Evolutionary conservation across 2,888 invertebrate species (phyloP), one percentile per base, ranked within the genome.

Genomic region (Pterostichus niger): DNA sequence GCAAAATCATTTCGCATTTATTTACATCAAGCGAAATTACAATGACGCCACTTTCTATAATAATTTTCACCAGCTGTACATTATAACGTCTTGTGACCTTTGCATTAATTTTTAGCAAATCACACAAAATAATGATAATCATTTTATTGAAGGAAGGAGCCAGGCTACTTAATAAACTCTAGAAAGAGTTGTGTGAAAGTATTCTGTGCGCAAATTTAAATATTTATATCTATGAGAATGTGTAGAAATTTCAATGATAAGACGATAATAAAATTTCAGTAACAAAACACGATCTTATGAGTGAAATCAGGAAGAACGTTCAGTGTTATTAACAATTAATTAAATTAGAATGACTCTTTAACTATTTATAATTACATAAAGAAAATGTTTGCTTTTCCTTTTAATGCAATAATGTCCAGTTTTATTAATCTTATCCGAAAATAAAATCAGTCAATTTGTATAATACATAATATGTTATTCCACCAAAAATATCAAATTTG

Each of bases 51-150:
- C 64, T 64, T 64, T 64, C 64, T 64, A 64, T 64, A 33, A 33
- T 35, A 64, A 64, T 64, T 64, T 61, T 40, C 64, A 64, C 64
- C 64, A 64, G 64, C n/a, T 35, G 59, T n/a, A 59, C 9, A 2
- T 31, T 59, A 31, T 31, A 59, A 59, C 24, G 64, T 64, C n/a
- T 35, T 13, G 10, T 64, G 64, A 64, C 64, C 64, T 64, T 64
- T 64, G 13, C 6, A 33, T 33, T 40, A 13, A 59, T 64, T 64
- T 64, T 64, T 64, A 64, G 33, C 33, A 64, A 64, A 64, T 35
- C 13, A 35, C 64, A 64, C 35, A 64, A 40, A 64, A 11, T 64
- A 64, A 64, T 64, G 64, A 64, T 64, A 33, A 64, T 33, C 35
- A 56, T 56, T 56, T 56, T 56, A 11, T 35, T 64, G 13, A 64